These are phyloP conservation scores for Esox lucius DNA, from an alignment of 2,797 vertebrate species.

Conservation along the genomic window DNA sequence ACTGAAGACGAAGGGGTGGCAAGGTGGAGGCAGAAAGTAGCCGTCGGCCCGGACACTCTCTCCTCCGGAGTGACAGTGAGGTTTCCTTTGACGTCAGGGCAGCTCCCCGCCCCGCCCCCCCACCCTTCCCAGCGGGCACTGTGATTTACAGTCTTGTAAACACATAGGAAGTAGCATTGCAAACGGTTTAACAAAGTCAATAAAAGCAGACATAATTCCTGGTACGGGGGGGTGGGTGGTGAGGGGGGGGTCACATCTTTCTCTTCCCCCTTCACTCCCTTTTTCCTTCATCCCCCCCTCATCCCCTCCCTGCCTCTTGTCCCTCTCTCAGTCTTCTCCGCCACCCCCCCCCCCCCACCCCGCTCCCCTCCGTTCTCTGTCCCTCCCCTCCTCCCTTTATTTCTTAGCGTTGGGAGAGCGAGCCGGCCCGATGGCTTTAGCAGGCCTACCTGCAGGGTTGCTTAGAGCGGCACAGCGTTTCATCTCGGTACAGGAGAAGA, in stretches of 20 bases:
- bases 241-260: constrained; percentile 11
- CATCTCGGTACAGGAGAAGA: constrained; percentile 79
- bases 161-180: constrained; percentile 82
- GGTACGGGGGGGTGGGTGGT: constrained; percentile 44
- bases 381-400: constrained; percentile 51
- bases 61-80: constrained; percentile 45
- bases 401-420: constrained; percentile 51
- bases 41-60: constrained; percentile 44
- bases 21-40: constrained; percentile 42
- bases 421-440: constrained; percentile 75
- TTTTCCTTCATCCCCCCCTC: constrained; percentile 17
- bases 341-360: constrained; percentile 4
- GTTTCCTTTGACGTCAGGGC: constrained; percentile 54
- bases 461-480: constrained; percentile 75
- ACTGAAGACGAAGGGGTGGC: not conserved
- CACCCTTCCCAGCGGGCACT: constrained; percentile 46
- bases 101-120: constrained; percentile 19
- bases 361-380: constrained; percentile 27
- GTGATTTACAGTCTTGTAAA: constrained; percentile 84
- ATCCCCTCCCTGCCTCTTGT: constrained; percentile 43
- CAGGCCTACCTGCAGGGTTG: constrained; percentile 81
- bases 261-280: not conserved
- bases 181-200: constrained; percentile 85
- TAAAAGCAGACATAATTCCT: constrained; percentile 82
- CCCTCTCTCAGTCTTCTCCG: constrained; percentile 27